Conservation (phyloP, 1,140 invertebrate species). For the Archegozetes longisetosus region DNA sequence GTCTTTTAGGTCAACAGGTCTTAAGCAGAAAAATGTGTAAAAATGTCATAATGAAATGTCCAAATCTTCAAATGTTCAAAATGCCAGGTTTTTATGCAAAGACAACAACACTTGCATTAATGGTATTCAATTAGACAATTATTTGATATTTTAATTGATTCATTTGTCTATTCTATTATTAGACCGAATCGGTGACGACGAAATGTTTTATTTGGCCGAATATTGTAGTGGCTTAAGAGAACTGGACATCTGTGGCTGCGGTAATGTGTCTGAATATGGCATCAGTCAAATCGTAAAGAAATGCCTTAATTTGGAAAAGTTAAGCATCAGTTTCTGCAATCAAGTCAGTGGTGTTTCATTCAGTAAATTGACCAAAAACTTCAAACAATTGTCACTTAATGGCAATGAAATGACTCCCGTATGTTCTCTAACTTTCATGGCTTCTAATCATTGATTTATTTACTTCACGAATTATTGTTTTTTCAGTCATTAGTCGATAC, state of each 20-base stretch:
- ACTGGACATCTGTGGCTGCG: constrained; percentile 49
- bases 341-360: background rate
- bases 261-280: constrained; percentile 46
- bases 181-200: constrained; percentile 52
- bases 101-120: too few relatives aligned
- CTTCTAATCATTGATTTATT: background rate
- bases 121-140: too few relatives aligned
- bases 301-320: constrained; percentile 49
- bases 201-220: constrained; percentile 45
- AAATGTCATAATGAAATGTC: background rate
- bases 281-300: constrained; percentile 44
- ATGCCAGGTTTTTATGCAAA: background rate
- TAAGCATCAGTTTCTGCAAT: constrained; percentile 39
- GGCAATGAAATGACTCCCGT: background rate
- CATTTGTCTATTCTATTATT: background rate
- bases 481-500: background rate
- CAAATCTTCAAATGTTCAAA: background rate
- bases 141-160: too few relatives aligned
- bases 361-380: background rate
- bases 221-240: constrained; percentile 53
- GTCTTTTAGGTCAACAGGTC: background rate
- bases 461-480: background rate
- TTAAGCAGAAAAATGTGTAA: background rate
- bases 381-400: background rate
- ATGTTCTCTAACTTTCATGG: background rate